Evolutionary conservation across 23 tunicate species (phyloP), one percentile per base, ranked within the genome.

Genomic region (Trididemnum nubilum): DNA sequence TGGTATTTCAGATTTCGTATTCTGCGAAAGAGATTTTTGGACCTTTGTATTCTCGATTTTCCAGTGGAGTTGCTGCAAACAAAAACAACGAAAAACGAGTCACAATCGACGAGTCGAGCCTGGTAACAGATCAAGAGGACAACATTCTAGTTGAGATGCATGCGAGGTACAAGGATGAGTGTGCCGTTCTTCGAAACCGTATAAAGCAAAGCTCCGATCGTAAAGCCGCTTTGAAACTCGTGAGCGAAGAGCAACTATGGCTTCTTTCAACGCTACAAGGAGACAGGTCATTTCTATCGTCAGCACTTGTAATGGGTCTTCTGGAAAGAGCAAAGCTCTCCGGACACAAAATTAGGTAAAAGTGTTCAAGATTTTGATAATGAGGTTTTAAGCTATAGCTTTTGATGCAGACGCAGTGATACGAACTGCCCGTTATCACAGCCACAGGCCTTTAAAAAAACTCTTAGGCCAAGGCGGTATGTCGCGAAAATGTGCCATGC

Each of bases 241-340:
- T 80, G 58, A 44, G 44, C 12, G 77, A 72, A 69, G 64, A 71
- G 76, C 97, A 86, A 70, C 78, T 87, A 34, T 91, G 97, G 97
- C 35, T 51, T 58, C 67, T 60, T 31, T 27, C 89, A 51, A 23
- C 54, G 32, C 49, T 86, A 23, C 73, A 72, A 2, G 44, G 83
- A 4, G 87, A 86, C 85, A 58, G 44, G 34, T 39, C 72, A 1
- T 91, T 91, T 70, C 12, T 35, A 35, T 25, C 81, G 25, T 89
- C 97, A 22, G 90, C 87, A 29, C n/a, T 77, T 0, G 76, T 29
- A 49, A 18, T 86, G 66, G 97, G 86, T 24, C 64, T 86, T 57
- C 82, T 84, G 22, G 87, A 86, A 36, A 76, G 97, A 77, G 64
- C 30, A 28, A 67, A 67, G n/a, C 37, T 67, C 9, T 37, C 38